Evolutionary conservation across 2,888 invertebrate genomes (phyloP), one percentile per base, ranked within the genome.

Genomic region (Amphipyra tragopoginis): DNA sequence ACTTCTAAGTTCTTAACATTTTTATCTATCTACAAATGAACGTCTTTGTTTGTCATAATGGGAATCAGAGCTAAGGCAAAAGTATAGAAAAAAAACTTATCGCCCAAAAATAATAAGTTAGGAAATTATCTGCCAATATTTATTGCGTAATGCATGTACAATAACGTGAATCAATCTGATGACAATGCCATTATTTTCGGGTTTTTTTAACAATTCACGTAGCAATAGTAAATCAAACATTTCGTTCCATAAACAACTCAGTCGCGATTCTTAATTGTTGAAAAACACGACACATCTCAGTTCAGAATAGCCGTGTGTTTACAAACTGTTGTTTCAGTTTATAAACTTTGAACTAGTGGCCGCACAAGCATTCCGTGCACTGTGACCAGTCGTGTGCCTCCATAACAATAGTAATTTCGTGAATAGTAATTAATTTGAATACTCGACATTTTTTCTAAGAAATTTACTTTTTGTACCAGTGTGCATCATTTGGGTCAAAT

Each of bases 221-320:
- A 44, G 26, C 2, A 49, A 56, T 36, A 40, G 34, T 56, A 40
- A 53, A 58, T 53, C 29, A 55, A 75, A 58, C 11, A 48, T 43
- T 42, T 39, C 42, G 55, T 43, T 65, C 40, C 42, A 38, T 44
- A 44, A 76, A 74, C 58, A 71, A 49, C 34, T 26, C 33, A 65
- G 15, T 59, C 14, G 38, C 44, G 29, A 65, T 65, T 51, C 47
- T 53, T 54, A 76, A 64, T 77, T 86, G 80, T 86, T 85, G 77
- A 82, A 86, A 88, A 90, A 90, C 82, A 90, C 58, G 74, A 81
- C 82, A 84, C 90, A 89, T 90, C 89, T 86, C 86, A 65, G 77
- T 77, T 77, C 58, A 66, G 72, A 84, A 73, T 77, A 75, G 67
- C 65, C 59, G 70, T 21, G 21, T 87, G 86, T 91, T 91, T 91